Evolutionary conservation across 2,113 vertebrate genomes (phyloP).

Genomic region (Spheniscus mendiculus): DNA sequence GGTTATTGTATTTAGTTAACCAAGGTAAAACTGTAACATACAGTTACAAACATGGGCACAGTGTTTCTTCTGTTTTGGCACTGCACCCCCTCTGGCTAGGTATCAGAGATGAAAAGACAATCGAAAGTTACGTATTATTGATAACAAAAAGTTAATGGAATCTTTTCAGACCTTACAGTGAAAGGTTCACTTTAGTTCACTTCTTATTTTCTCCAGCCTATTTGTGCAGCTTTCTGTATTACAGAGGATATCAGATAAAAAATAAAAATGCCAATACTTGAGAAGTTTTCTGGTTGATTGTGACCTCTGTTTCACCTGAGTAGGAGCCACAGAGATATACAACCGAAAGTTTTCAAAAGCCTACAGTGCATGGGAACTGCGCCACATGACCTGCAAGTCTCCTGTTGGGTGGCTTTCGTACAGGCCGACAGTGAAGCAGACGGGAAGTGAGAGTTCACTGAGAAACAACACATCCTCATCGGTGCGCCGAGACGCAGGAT

Average conservation of each 20-base stretch:
- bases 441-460: not conserved
- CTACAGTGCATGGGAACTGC: not conserved
- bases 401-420: not conserved
- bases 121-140: not conserved
- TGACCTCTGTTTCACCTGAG: constrained; percentile 34
- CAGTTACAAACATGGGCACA: not conserved
- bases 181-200: not conserved
- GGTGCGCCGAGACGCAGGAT: not conserved
- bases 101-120: not conserved
- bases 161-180: not conserved
- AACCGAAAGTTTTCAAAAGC: not conserved
- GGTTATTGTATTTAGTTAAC: not conserved
- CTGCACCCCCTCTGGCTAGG: not conserved
- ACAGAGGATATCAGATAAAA: not conserved
- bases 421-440: not conserved
- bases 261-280: not conserved
- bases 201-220: not conserved
- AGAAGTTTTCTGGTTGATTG: not conserved
- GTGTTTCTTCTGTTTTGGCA: not conserved
- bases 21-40: not conserved
- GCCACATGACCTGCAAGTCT: not conserved
- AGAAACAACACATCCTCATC: not conserved
- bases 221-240: not conserved
- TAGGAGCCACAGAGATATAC: not conserved
- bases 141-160: not conserved